Evolutionary conservation across 2,113 vertebrate species (phyloP), one percentile per base, ranked within the genome.

Genomic region (Anarrhichthys ocellatus): DNA sequence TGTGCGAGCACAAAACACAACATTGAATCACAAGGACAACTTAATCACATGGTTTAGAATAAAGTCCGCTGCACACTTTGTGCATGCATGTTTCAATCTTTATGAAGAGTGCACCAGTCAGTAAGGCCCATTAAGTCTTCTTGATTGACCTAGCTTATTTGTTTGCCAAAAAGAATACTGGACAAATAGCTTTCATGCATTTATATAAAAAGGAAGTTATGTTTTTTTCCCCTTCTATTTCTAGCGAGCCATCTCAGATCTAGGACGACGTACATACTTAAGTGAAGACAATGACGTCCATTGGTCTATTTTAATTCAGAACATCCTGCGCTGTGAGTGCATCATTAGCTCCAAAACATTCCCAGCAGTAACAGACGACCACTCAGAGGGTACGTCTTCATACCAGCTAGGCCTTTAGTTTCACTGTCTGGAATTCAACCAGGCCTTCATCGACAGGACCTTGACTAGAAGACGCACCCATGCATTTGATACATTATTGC

Each of bases 281-380:
- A 67, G 14, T 63, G 27, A 75, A 74, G 74, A 65, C 63, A 83
- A 58, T 71, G 73, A 82, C 50, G 56, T 84, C 63, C 64, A 7
- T 50, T 29, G 58, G 70, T 81, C 69, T 73, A 80, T 83, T 74
- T 81, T 48, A 46, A 73, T 62, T 77, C 63, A 68, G 67, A 42
- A 76, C 70, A 82, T 62, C 42, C 63, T 76, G 75, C 50, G 66
- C 73, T 32, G 17, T 27, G 54, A 58, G 34, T 15, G 44, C 54
- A 48, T 65, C 10, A 54, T 73, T 75, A 72, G 62, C 40, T 84
- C 48, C 46, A 18, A 76, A 85, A 36, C 75, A 75, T 62, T 86
- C 46, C 24, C 54, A 71, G 24, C 11, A 75, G 44, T 3, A 78
- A 24, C n/a, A 62, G 40, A 68, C 14, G 46, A 66, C 38, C 13